Conservation (phyloP, 1,140 invertebrate genomes). For the Drosophila sulfurigaster region DNA sequence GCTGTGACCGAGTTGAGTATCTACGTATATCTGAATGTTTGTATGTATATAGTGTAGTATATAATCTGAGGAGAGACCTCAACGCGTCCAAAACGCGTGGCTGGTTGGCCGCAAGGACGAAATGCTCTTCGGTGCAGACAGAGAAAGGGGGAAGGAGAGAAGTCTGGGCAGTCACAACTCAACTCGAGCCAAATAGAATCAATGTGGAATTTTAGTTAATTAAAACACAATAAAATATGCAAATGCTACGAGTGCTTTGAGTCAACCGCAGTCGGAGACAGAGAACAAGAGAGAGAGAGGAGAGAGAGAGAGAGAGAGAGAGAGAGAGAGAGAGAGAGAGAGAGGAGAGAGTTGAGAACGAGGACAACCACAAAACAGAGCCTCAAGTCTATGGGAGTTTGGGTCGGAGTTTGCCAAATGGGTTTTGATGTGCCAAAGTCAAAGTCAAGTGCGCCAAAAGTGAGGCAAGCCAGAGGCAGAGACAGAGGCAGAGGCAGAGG, state of each 20-base stretch:
- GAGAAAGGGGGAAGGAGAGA: background rate
- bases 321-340: background rate
- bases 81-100: conserved; percentile 22
- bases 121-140: background rate
- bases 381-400: conserved; percentile 7
- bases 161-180: conserved; percentile 1
- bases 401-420: conserved; percentile 36
- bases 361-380: conserved; percentile 31
- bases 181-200: conserved; percentile 33
- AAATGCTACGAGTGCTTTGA: conserved; percentile 44
- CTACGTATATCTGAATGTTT: too few species aligned
- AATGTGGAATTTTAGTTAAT: conserved; percentile 72
- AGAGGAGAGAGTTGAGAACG: background rate
- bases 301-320: background rate
- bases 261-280: conserved; percentile 24
- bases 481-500: too few species aligned
- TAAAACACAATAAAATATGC: conserved; percentile 82
- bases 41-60: background rate
- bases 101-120: conserved; percentile 19
- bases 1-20: too few species aligned
- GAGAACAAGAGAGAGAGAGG: background rate
- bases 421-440: conserved; percentile 51
- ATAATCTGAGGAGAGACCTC: background rate
- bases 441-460: conserved; percentile 53
- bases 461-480: conserved; percentile 29